phyloP scores from a whole-genome alignment of 2,888 invertebrate species.

The Heteromyza rotundicornis region DNA sequence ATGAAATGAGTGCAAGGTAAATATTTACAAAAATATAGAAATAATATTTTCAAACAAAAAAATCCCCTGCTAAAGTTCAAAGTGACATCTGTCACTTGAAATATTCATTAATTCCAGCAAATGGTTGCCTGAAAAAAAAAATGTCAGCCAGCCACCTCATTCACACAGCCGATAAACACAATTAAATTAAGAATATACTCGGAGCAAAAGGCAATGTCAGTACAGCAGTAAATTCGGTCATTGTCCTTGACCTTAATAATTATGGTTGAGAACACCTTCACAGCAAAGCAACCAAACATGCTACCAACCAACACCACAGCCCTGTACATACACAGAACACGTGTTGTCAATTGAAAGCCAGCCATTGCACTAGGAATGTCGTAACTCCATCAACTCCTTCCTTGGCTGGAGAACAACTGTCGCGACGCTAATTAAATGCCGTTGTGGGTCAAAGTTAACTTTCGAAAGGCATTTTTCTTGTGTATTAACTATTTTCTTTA shows the following conservation, averaged over 20 bases:
- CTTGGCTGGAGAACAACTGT: not conserved
- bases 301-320: too few relatives aligned
- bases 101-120: not conserved
- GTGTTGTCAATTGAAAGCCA: not conserved
- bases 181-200: not conserved
- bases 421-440: not conserved
- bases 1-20: too few relatives aligned
- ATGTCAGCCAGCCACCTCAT: not conserved
- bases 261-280: not conserved
- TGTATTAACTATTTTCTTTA: too few relatives aligned
- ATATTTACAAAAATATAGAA: not conserved
- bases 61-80: too few relatives aligned
- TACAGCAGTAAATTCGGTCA: not conserved
- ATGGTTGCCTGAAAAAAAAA: not conserved
- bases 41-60: not conserved
- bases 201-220: not conserved
- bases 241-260: slow-evolving; percentile 5
- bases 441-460: not conserved
- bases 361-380: not conserved
- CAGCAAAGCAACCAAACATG: too few relatives aligned
- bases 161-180: not conserved
- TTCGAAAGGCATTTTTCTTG: too few relatives aligned
- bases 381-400: too few relatives aligned
- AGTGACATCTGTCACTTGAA: too few relatives aligned
- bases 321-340: not conserved